Percentiles rank a stretch among this genome's conserved stretches.
These are phyloP conservation scores for Calcarius lapponicus DNA, from an alignment of 2,797 vertebrate species.

Conservation along the genomic window DNA sequence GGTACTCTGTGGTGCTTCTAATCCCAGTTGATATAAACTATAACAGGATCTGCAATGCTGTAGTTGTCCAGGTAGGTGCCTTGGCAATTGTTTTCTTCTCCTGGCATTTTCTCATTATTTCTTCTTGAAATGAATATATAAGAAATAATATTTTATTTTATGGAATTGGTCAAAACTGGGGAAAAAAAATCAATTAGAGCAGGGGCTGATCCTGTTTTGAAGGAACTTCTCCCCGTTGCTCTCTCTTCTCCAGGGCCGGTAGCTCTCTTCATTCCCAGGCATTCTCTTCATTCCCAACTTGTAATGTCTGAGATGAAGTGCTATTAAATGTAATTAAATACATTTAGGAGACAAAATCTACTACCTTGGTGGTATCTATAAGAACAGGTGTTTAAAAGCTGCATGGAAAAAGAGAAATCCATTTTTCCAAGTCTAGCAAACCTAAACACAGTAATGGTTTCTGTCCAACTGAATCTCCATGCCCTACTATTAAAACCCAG, in stretches of 20 bases:
- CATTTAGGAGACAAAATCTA: neutral
- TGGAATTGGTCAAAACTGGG: neutral
- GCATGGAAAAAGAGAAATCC: neutral
- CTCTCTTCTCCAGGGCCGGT: neutral
- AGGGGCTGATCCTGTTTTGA: neutral
- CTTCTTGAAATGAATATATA: neutral
- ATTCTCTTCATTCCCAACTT: neutral
- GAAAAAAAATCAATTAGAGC: neutral
- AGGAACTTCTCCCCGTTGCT: neutral
- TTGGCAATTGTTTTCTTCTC: neutral
- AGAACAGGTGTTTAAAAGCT: neutral
- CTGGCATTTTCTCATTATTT: neutral
- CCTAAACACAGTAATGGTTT: neutral
- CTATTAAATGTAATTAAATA: slow-evolving; percentile 8
- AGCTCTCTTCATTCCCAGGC: neutral
- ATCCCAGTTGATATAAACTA: neutral
- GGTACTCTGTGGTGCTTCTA: neutral
- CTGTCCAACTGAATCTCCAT: neutral
- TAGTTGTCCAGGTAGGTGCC: neutral
- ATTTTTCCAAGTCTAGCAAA: neutral
- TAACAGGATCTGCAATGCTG: neutral
- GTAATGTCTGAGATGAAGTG: neutral
- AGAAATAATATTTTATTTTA: neutral
- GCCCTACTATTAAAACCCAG: slow-evolving; percentile 4
- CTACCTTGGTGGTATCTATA: neutral